phyloP scores from a whole-genome alignment of 2,797 vertebrate species.

The Coilia nasus region DNA sequence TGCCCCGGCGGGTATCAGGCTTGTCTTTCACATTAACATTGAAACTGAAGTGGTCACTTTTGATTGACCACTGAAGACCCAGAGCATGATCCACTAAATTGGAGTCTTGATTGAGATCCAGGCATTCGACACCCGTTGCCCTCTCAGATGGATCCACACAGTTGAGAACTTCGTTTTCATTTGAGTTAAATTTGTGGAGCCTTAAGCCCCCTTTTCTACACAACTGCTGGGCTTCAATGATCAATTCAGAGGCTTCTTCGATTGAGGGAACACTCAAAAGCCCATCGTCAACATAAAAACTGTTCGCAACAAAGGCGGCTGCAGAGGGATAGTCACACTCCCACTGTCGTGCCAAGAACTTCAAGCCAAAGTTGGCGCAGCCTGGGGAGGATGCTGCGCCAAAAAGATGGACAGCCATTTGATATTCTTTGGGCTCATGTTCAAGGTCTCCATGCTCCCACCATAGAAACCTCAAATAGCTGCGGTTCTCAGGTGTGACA shows the following conservation, averaged over 20 bases:
- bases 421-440: slow-evolving; percentile 44
- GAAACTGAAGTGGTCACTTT: slow-evolving; percentile 12
- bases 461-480: slow-evolving; percentile 51
- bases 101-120: not conserved
- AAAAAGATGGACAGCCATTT: slow-evolving; percentile 38
- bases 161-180: not conserved
- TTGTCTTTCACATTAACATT: slow-evolving; percentile 21
- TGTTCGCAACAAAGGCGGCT: slow-evolving; percentile 46
- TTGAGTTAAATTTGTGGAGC: slow-evolving; percentile 49
- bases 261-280: slow-evolving; percentile 39
- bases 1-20: slow-evolving; percentile 25
- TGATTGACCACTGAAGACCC: slow-evolving; percentile 6
- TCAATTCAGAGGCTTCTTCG: slow-evolving; percentile 42
- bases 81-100: not conserved
- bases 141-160: slow-evolving; percentile 34
- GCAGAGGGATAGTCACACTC: slow-evolving; percentile 21
- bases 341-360: slow-evolving; percentile 27
- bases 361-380: slow-evolving; percentile 46
- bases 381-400: slow-evolving; percentile 40
- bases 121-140: slow-evolving; percentile 19
- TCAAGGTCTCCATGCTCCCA: slow-evolving; percentile 47
- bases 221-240: slow-evolving; percentile 40
- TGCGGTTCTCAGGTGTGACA: slow-evolving; percentile 5
- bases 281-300: slow-evolving; percentile 52
- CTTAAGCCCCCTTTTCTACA: slow-evolving; percentile 37